Evolutionary conservation across 2,797 vertebrate species (phyloP).

Genomic region (Periparus ater): DNA sequence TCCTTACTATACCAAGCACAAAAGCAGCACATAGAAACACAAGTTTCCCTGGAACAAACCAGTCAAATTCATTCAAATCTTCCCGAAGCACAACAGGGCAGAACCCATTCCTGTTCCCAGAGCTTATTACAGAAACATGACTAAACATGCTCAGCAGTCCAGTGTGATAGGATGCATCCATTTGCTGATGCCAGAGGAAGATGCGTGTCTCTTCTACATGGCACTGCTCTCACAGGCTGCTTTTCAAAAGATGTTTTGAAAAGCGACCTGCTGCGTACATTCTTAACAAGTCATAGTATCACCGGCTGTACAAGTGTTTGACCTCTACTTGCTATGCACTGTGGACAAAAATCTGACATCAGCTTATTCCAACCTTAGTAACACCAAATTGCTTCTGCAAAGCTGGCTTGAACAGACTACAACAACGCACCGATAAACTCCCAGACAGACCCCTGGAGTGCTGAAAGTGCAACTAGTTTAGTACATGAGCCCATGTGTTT

Average conservation of each 20-base stretch:
- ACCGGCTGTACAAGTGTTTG: slow-evolving; percentile 38
- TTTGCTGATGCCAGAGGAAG: slow-evolving; percentile 60
- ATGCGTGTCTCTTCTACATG: slow-evolving; percentile 43
- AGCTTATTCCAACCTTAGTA: slow-evolving; percentile 65
- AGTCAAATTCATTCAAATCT: slow-evolving; percentile 51
- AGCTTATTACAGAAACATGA: slow-evolving; percentile 51
- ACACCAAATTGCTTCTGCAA: slow-evolving; percentile 36
- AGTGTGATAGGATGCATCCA: slow-evolving; percentile 49
- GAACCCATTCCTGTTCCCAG: slow-evolving; percentile 29
- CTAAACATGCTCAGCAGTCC: slow-evolving; percentile 35
- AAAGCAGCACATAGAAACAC: slow-evolving; percentile 1
- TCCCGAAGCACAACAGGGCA: not conserved
- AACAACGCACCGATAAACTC: not conserved
- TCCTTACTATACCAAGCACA: not conserved
- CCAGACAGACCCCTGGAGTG: not conserved
- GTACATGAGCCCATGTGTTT: slow-evolving; percentile 1
- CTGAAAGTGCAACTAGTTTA: slow-evolving; percentile 36
- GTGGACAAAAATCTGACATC: slow-evolving; percentile 62
- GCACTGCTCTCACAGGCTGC: slow-evolving; percentile 49
- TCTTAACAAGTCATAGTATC: slow-evolving; percentile 64
- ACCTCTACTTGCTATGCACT: slow-evolving; percentile 53
- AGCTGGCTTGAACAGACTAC: not conserved
- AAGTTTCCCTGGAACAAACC: slow-evolving; percentile 29
- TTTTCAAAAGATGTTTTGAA: slow-evolving; percentile 64
- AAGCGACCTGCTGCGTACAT: slow-evolving; percentile 58